Base-by-base conservation (phyloP, 2,113 vertebrate species). In the Leuciscus idus region DNA sequence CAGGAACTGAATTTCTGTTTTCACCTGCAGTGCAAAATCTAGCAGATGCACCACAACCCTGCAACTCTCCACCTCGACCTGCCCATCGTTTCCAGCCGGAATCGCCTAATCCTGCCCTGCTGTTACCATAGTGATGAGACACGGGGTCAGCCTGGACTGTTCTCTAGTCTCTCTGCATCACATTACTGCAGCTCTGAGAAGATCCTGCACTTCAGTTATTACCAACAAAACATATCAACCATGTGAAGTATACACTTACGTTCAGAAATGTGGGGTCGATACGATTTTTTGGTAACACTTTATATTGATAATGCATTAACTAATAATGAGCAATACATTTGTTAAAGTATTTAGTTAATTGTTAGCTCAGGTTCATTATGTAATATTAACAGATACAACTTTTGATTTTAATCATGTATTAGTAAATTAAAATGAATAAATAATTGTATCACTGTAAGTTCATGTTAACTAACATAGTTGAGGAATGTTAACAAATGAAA, bases 71-170 rank as follows among this genome's bases (percentile, higher is more conserved):
- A 7, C 72, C 43, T 15, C 8, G 43, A 75, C 72, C 43, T 75
- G 36, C 9, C 5, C 23, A 48, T 23, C 7, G 55, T 8, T 57
- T 57, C 19, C 30, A 21, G 28, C 5, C 10, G 33, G 30, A 39
- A n/a, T 13, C 17, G 28, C 13, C 52, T 39, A 48, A 64, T 17
- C n/a, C 57, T 30, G 11, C 13, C 43, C 59, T n/a, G 13, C n/a
- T 64, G 78, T 81, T 80, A 81, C 59, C 59, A 81, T 64, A 81
- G 78, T 3, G 8, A 81, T 48, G 59, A 64, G 26, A 64, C 28
- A 64, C 26, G 4, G 59, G 57, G 39, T 48, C 36, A 64, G n/a
- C 33, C 33, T 33, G 23, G 57, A 62, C 15, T 39, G 52, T 4
- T 78, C 50, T 23, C 21, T 23, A 36, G 28, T 59, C 76, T 78